A percentile compares a stretch with the other conserved stretches of the same genome.
Evolutionary conservation across 2,797 vertebrate species (phyloP).

Genomic region (Enoplosus armatus): DNA sequence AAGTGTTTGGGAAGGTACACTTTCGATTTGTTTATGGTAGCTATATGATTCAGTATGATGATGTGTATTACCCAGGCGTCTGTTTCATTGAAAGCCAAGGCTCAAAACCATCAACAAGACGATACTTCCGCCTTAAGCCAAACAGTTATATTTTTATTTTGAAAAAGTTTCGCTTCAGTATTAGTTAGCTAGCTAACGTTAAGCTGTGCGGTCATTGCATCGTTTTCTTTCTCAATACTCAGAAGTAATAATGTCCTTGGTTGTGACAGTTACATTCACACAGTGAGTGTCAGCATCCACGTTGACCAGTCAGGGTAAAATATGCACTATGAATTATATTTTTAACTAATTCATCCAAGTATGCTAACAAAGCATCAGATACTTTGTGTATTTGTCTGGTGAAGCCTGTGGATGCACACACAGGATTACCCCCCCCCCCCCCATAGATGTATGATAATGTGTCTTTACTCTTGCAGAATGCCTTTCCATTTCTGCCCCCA

Average conservation of each 20-base stretch:
- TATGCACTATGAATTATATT: no score
- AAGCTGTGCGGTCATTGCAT: neutral
- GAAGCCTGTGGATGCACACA: neutral
- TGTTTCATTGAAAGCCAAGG: neutral
- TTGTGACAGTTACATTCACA: neutral
- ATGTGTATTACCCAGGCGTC: neutral
- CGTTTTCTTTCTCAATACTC: neutral
- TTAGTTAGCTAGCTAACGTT: slow-evolving; percentile 4
- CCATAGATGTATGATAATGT: neutral
- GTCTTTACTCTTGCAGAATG: slow-evolving; percentile 79
- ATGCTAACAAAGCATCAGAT: neutral
- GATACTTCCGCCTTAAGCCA: neutral
- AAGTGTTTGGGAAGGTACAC: slow-evolving; percentile 11
- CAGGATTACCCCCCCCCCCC: neutral
- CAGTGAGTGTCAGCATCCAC: neutral
- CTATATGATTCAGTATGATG: fast-evolving
- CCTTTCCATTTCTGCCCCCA: slow-evolving; percentile 89
- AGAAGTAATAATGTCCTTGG: neutral
- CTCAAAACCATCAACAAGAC: no score
- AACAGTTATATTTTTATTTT: neutral
- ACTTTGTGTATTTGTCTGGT: neutral
- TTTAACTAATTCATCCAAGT: neutral
- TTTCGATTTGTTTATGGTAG: neutral
- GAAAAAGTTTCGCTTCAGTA: neutral
- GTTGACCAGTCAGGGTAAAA: neutral